phyloP scores from a whole-genome alignment of 2,888 invertebrate species.

The Eucriotettix oculatus region DNA sequence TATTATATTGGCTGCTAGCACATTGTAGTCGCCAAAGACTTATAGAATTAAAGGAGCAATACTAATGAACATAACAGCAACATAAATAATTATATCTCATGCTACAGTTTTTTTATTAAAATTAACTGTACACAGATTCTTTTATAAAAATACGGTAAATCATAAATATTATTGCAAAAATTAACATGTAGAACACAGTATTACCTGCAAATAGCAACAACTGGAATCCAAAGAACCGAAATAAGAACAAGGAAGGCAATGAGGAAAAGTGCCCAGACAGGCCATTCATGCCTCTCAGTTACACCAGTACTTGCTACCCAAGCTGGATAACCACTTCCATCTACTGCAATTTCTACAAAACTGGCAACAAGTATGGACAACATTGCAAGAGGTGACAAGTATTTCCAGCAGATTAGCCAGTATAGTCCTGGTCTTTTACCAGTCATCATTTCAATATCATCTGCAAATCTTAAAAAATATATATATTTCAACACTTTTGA shows the following conservation, averaged over 20 bases:
- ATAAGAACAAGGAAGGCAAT: constrained; percentile 57
- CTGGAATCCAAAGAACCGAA: constrained; percentile 79
- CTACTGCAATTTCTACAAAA: constrained; percentile 58
- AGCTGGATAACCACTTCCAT: constrained; percentile 71
- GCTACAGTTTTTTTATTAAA: no score
- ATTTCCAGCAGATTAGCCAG: constrained; percentile 92
- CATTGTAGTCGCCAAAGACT: no score
- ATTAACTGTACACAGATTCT: no score
- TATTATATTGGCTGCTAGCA: no score
- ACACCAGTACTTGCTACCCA: constrained; percentile 60
- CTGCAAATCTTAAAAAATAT: constrained; percentile 57
- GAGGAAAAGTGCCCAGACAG: constrained; percentile 62
- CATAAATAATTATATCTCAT: no score
- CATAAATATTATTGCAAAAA: no score
- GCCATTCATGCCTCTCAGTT: constrained; percentile 69
- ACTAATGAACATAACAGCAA: no score
- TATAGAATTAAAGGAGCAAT: no score
- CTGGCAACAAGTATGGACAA: constrained; percentile 69
- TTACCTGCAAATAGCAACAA: constrained; percentile 63
- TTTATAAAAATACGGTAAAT: no score
- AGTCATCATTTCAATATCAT: constrained; percentile 91
- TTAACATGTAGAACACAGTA: no score
- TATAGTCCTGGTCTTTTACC: constrained; percentile 74
- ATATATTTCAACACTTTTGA: not conserved
- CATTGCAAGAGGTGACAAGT: constrained; percentile 80